phyloP scores from a whole-genome alignment of 2,888 invertebrate genomes.

The Ophraella communa region DNA sequence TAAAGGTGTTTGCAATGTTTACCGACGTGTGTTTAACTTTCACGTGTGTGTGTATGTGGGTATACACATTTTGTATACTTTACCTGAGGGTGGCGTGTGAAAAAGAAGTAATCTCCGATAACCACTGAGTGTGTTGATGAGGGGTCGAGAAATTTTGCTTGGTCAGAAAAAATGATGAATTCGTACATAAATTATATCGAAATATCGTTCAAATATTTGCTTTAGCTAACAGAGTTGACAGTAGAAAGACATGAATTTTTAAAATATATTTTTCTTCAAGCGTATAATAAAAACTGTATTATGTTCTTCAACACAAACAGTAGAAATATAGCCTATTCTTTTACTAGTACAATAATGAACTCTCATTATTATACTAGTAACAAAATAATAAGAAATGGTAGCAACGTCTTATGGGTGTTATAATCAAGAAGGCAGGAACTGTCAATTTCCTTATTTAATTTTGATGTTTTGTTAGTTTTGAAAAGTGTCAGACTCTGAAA shows the following conservation, averaged over 20 bases:
- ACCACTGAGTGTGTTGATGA: neutral
- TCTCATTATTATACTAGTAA: no score
- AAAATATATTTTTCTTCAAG: no score
- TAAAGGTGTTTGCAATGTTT: conserved; percentile 33
- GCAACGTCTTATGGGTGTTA: no score
- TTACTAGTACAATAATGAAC: no score
- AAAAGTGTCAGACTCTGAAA: no score
- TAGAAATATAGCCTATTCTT: no score
- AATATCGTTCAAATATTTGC: neutral
- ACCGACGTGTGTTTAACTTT: conserved; percentile 27
- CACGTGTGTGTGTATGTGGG: neutral
- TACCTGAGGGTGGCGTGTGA: neutral
- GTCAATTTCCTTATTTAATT: no score
- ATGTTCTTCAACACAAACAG: no score
- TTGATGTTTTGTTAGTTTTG: no score
- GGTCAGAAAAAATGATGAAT: conserved; percentile 1
- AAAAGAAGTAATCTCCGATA: neutral
- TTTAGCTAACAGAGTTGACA: neutral
- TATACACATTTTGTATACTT: neutral
- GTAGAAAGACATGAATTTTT: neutral
- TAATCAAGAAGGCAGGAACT: no score
- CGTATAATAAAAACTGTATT: no score
- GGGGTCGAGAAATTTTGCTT: neutral
- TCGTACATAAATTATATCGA: neutral
- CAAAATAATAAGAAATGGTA: no score